Base-by-base conservation (phyloP, 2,888 invertebrate species). In the Aleiodes leptofemur region DNA sequence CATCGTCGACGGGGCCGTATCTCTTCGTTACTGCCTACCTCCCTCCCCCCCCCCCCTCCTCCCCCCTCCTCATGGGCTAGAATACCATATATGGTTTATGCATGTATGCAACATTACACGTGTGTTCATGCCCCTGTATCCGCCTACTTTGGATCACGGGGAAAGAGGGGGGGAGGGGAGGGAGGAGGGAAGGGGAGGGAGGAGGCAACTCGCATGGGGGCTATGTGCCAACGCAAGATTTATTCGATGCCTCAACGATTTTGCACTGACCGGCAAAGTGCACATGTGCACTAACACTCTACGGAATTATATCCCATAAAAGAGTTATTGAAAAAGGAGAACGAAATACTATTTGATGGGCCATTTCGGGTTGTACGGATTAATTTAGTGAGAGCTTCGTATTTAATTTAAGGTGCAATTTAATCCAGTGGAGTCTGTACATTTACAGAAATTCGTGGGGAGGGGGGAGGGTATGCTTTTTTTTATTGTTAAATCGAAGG, bases 11-110 rank as follows among this genome's bases (percentile, higher is more conserved):
- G 55, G 29, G 51, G 14, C 73, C 77, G 77, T 80, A 78, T 79
- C 78, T 80, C 78, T 80, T 80, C 80, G 78, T 80, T 80, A 79
- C 76, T 29, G 23, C 72, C 23, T 34, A 16, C 48, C 74, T 69
- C 23, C 43, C 31, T 43, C 48, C 59, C 61, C 48, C 9, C 13
- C 48, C 59, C 61, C 48, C 9, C 13, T 16, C 14, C 1, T 38
- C 34, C 4, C 4, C 48, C 48, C 23, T 23, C 3, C 34, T 64
- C 64, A 64, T 64, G 48, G 48, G 9, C 64, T 64, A 11, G 48
- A 11, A 48, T 23, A 66, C 29, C 66, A 48, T 66, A 48, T 16
- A 14, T 53, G 43, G 34, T 4, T 43, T 43, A 43, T 43, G 11
- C 11, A 43, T 43, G 43, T 43, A 43, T 43, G 9, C 43, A 43